Conservation (phyloP, 64 coral and sea anemone genomes). For the Platygyra sinensis region DNA sequence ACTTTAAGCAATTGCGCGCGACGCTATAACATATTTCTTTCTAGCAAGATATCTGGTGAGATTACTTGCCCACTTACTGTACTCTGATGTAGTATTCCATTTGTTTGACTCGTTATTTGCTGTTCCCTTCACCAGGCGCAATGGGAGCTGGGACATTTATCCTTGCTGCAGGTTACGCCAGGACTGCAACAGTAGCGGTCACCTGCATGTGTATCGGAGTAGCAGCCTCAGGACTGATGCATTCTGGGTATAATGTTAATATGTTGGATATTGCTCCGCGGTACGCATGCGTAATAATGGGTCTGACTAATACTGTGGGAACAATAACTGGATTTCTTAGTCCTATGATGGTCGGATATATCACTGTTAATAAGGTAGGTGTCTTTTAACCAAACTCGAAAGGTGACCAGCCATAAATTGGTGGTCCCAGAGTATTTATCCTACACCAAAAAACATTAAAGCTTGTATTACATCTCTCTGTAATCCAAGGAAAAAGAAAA, state of each 20-base stretch:
- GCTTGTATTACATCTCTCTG: too few relatives aligned
- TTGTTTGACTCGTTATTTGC: background rate
- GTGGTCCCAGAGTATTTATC: too few relatives aligned
- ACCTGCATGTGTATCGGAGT: conserved; percentile 81
- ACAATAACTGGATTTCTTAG: conserved; percentile 80
- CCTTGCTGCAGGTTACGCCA: conserved; percentile 61
- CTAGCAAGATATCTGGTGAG: too few relatives aligned
- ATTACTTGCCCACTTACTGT: background rate
- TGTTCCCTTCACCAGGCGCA: conserved; percentile 43
- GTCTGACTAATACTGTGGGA: conserved; percentile 80
- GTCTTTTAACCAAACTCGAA: too few relatives aligned
- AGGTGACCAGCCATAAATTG: too few relatives aligned
- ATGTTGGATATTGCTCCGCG: conserved; percentile 88
- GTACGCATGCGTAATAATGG: conserved; percentile 89
- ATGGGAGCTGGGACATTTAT: conserved; percentile 81
- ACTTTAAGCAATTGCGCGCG: too few relatives aligned
- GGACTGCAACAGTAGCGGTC: conserved; percentile 62
- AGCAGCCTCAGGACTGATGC: conserved; percentile 83
- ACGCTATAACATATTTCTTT: too few relatives aligned
- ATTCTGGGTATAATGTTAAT: conserved; percentile 89
- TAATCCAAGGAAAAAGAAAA: too few relatives aligned
- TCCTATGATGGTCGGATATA: conserved; percentile 77
- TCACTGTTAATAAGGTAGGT: conserved; percentile 73
- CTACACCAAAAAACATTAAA: too few relatives aligned
- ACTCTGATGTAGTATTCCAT: background rate